Percentiles rank a stretch among this genome's conserved stretches.
These are phyloP conservation scores for Synchiropus splendidus DNA, from an alignment of 2,113 vertebrate genomes.

Conservation along the genomic window DNA sequence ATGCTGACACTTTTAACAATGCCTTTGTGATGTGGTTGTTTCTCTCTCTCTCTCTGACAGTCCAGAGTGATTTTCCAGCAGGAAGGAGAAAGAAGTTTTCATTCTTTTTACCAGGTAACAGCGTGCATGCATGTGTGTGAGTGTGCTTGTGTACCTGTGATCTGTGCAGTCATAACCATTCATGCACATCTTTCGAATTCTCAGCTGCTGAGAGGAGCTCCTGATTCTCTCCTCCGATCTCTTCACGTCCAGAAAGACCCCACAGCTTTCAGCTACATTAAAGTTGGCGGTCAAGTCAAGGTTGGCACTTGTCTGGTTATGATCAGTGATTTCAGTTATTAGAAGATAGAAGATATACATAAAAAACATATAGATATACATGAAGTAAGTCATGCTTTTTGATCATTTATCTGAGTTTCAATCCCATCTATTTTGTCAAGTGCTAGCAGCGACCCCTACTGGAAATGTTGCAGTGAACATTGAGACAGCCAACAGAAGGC, in stretches of 20 bases:
- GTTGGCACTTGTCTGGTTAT: slow-evolving; percentile 38
- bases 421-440: no score
- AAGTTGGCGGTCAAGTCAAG: slow-evolving; percentile 81
- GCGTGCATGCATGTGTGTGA: background rate
- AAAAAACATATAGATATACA: no score
- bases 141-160: background rate
- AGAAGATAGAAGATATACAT: no score
- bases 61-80: slow-evolving; percentile 96
- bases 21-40: background rate
- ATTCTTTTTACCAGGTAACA: slow-evolving; percentile 94
- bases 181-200: background rate
- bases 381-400: no score
- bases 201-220: slow-evolving; percentile 84
- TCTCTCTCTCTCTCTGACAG: slow-evolving; percentile 49
- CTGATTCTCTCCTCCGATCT: slow-evolving; percentile 80
- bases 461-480: no score
- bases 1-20: background rate
- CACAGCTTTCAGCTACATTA: slow-evolving; percentile 79
- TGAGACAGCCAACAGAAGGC: no score
- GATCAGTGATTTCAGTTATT: no score
- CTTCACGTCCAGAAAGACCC: slow-evolving; percentile 87
- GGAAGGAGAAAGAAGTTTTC: slow-evolving; percentile 88
- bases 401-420: no score
- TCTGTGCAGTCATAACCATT: background rate
- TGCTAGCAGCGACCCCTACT: no score